Percentiles rank a stretch among this genome's conserved stretches.
phyloP scores from a whole-genome alignment of 2,113 vertebrate genomes.

The Halichoeres trimaculatus region DNA sequence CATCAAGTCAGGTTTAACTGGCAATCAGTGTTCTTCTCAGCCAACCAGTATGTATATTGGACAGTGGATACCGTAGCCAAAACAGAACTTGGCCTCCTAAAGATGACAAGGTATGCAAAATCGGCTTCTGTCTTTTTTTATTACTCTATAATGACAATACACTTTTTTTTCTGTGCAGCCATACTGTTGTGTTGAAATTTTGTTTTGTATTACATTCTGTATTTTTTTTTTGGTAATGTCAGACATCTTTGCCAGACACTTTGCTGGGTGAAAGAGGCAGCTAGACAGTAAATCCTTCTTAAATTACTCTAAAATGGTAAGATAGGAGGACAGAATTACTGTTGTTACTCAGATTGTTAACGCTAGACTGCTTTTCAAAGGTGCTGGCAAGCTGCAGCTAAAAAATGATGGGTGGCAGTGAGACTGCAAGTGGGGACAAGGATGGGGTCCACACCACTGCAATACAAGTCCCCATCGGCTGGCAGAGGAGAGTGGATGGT shows the following conservation, averaged over 20 bases:
- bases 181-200: conserved; percentile 11
- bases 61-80: conserved; percentile 79
- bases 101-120: conserved; percentile 79
- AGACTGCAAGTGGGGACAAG: conserved; percentile 88
- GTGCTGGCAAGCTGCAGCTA: conserved; percentile 86
- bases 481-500: conserved; percentile 89
- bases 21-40: conserved; percentile 70
- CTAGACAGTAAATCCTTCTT: not conserved
- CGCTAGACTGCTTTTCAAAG: conserved; percentile 65
- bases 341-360: not conserved
- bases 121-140: not conserved
- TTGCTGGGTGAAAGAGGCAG: not conserved
- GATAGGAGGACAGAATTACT: not conserved
- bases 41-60: conserved; percentile 75
- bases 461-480: conserved; percentile 88
- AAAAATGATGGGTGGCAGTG: conserved; percentile 95
- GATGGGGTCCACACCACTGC: conserved; percentile 84
- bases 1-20: conserved; percentile 66
- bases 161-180: not conserved
- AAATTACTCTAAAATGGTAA: not conserved
- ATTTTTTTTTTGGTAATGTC: not conserved
- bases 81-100: conserved; percentile 77
- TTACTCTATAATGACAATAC: not conserved
- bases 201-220: not conserved
- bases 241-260: not conserved